These are phyloP conservation scores for Diarsia brunnea DNA, from an alignment of 2,888 invertebrate genomes.

Conservation along the genomic window DNA sequence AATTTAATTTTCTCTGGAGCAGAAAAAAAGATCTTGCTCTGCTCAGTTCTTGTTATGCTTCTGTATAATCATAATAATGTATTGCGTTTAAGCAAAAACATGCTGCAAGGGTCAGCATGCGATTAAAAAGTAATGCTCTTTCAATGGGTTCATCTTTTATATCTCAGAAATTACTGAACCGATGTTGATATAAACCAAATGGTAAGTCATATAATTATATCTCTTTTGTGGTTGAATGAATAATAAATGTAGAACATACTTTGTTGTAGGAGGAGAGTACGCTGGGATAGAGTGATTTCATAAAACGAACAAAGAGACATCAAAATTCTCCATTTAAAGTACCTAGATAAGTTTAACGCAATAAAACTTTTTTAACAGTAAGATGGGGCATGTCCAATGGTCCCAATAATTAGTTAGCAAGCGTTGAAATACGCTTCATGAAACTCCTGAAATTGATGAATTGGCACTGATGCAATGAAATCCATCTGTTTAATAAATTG, in stretches of 20 bases:
- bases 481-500: neutral
- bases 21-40: too few relatives aligned
- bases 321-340: neutral
- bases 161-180: conserved; percentile 32
- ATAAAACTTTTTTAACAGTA: neutral
- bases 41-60: too few relatives aligned
- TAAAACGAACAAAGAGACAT: neutral
- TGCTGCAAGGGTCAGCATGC: conserved; percentile 11
- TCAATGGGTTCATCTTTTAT: conserved; percentile 29
- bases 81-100: neutral
- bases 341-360: neutral
- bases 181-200: conserved; percentile 39
- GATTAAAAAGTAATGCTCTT: conserved; percentile 10
- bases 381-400: neutral
- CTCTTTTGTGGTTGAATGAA: neutral
- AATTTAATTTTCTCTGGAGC: neutral
- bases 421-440: neutral
- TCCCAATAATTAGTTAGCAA: neutral
- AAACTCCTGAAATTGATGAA: conserved; percentile 5
- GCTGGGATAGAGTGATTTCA: neutral
- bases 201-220: conserved; percentile 26
- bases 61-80: neutral
- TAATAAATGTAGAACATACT: neutral
- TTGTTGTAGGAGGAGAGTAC: neutral
- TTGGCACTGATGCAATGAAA: neutral